Evolutionary conservation across 2,113 vertebrate genomes (phyloP), one percentile per base, ranked within the genome.

Genomic region (Phrynocephalus versicolor): DNA sequence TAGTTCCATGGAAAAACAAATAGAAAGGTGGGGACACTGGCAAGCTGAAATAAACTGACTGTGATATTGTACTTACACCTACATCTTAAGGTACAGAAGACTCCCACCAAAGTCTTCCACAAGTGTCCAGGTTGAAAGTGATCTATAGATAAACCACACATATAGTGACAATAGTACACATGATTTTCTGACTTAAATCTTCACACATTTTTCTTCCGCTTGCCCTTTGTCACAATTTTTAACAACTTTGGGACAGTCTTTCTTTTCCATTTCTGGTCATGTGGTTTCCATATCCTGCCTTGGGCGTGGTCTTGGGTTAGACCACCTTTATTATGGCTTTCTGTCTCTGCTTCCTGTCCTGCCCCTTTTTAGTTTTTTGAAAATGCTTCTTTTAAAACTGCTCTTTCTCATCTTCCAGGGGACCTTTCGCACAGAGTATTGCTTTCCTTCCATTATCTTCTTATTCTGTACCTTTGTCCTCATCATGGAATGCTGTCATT

Each of bases 1-100:
- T 86, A 39, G 70, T 82, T 92, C 80, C 69, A 84, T 89, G 60
- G 35, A 67, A 72, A 87, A 92, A 83, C 62, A 85, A 87, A 55
- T 88, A n/a, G 84, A 89, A 91, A 58, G 91, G 69, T 88, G 92
- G 51, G 86, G 3, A 82, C 72, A 51, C 15, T 72, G 6, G 64
- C 15, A 71, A 88, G 12, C 51, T 89, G 55, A 35, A 82, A 13
- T 57, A 79, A 86, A 60, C 13, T 30, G 7, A 25, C 77, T 64
- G 0, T 81, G 30, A 69, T 1, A 67, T 51, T 35, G 19, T 19
- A 51, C 30, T 88, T 90, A 39, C 35, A 77, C 82, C 75, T 88
- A 27, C 67, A 71, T 55, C 69, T 39, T 37, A 85, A 78, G 77
- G 79, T 70, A 45, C 60, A 80, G 67, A 90, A 69, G 60, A 35